These are phyloP conservation scores for Cinclus mexicanus DNA, from an alignment of 2,113 vertebrate genomes.

Conservation along the genomic window DNA sequence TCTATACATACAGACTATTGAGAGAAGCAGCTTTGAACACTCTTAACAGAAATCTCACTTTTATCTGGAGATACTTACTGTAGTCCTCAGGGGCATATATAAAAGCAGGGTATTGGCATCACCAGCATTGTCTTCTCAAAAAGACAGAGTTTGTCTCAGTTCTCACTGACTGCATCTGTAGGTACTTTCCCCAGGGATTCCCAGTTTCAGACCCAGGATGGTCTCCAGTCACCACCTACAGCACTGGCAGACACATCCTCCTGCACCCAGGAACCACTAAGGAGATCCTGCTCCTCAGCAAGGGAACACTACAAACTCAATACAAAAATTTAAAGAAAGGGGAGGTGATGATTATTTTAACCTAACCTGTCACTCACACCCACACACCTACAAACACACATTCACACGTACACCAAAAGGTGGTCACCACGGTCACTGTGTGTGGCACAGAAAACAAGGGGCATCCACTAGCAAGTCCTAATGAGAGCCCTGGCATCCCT, in stretches of 20 bases:
- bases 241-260: not conserved
- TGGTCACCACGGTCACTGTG: not conserved
- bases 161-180: not conserved
- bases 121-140: not conserved
- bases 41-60: not conserved
- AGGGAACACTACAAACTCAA: not conserved
- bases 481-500: not conserved
- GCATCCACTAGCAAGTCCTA: not conserved
- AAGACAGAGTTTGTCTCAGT: not conserved
- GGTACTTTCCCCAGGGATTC: not conserved
- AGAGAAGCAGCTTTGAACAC: not conserved
- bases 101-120: not conserved
- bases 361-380: not conserved
- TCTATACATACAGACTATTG: not conserved
- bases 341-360: not conserved
- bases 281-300: not conserved
- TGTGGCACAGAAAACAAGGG: not conserved
- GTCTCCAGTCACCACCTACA: not conserved
- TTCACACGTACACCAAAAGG: not conserved
- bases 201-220: not conserved
- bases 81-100: not conserved
- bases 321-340: not conserved
- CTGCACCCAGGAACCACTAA: accelerated
- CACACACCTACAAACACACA: not conserved
- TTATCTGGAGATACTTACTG: not conserved